Percentiles rank a stretch among this genome's conserved stretches.
Conservation (phyloP, 2,888 invertebrate genomes). For the Smittia sp. region DNA sequence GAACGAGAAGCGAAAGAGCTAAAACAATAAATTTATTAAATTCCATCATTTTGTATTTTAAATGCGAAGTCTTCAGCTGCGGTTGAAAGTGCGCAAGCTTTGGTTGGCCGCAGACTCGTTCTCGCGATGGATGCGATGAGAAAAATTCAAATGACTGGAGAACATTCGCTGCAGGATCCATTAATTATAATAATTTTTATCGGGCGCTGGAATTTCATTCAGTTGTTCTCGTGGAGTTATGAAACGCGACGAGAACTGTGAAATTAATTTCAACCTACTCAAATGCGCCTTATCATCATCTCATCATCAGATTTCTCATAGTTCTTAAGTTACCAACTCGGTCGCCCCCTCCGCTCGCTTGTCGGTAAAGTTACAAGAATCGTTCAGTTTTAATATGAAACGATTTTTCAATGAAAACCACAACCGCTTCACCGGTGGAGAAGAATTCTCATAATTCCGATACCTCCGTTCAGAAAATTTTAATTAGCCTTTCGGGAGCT, state of each 20-base stretch:
- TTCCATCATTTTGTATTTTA: slow-evolving; percentile 38
- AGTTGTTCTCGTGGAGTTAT: too few species aligned
- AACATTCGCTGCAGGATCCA: too few species aligned
- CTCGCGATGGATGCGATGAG: too few species aligned
- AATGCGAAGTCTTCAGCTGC: not conserved
- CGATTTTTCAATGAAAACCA: too few species aligned
- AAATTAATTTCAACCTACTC: slow-evolving; percentile 6
- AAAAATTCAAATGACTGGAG: too few species aligned
- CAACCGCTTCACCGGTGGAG: not conserved
- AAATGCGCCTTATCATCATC: slow-evolving; percentile 23
- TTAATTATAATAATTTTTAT: too few species aligned
- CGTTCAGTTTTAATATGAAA: too few species aligned
- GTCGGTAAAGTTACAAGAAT: too few species aligned
- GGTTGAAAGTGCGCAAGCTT: slow-evolving; percentile 5
- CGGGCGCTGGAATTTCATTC: too few species aligned
- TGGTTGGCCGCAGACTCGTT: not conserved
- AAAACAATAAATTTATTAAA: slow-evolving; percentile 38
- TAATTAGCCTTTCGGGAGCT: slow-evolving; percentile 4
- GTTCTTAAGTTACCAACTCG: slow-evolving; percentile 26
- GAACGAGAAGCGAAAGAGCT: not conserved
- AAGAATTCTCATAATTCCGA: slow-evolving; percentile 32
- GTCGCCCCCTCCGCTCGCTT: not conserved
- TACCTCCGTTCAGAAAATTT: not conserved
- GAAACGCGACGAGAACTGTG: too few species aligned
- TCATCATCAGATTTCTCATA: slow-evolving; percentile 29